Evolutionary conservation across 2,888 invertebrate genomes (phyloP).

Genomic region (Choreutis nemorana): DNA sequence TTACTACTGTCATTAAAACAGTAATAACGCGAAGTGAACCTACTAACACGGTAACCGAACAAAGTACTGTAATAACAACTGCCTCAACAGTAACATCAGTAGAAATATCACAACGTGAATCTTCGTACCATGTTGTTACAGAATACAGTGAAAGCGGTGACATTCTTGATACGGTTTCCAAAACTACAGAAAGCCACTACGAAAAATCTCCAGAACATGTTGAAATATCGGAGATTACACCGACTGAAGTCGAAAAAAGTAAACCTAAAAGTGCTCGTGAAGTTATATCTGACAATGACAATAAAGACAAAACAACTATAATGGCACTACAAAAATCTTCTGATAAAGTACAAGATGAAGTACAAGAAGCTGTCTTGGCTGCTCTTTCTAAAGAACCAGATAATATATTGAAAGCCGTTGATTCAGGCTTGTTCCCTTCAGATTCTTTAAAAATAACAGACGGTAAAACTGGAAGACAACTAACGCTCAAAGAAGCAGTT

Average conservation of each 20-base stretch:
- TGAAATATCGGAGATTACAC: conserved; percentile 15
- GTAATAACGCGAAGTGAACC: not conserved
- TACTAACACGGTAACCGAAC: conserved; percentile 28
- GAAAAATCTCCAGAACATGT: conserved; percentile 18
- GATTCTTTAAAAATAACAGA: conserved; percentile 74
- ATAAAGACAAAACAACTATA: conserved; percentile 5
- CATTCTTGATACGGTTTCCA: conserved; percentile 16
- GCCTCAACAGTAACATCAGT: conserved; percentile 39
- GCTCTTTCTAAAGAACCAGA: conserved; percentile 70
- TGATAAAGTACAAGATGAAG: conserved; percentile 69
- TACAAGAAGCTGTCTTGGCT: conserved; percentile 76
- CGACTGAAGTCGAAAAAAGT: not conserved
- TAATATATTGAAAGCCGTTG: conserved; percentile 75
- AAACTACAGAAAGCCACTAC: conserved; percentile 21
- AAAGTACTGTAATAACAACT: conserved; percentile 31
- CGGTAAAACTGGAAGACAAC: conserved; percentile 71
- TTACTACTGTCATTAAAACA: conserved; percentile 2
- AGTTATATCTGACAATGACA: conserved; percentile 6
- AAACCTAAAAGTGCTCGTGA: conserved; percentile 10
- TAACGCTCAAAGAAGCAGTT: conserved; percentile 81
- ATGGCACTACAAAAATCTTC: conserved; percentile 7
- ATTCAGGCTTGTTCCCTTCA: conserved; percentile 74
- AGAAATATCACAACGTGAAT: conserved; percentile 36
- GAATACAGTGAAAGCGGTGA: conserved; percentile 24
- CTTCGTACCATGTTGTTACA: conserved; percentile 30